Evolutionary conservation across 2,888 invertebrate species (phyloP).

Genomic region (Calliphora vomitoria): DNA sequence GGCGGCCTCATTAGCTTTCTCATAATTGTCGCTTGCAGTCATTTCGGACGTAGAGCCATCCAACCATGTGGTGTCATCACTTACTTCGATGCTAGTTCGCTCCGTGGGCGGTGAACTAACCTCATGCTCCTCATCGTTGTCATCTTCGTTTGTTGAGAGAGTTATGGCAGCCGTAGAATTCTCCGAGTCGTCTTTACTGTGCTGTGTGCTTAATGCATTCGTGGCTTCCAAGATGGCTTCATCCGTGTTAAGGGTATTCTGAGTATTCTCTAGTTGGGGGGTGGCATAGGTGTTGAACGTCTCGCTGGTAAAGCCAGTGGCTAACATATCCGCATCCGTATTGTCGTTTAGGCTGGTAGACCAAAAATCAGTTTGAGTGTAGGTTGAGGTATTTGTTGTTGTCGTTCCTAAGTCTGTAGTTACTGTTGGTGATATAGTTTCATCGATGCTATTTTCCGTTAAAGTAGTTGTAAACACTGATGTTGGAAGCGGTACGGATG

Average conservation of each 20-base stretch:
- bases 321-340: constrained; percentile 13
- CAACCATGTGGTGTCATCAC: constrained; percentile 5
- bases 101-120: neutral
- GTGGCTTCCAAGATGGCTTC: constrained; percentile 18
- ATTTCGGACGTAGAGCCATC: neutral
- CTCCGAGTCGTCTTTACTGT: neutral
- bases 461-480: constrained; percentile 50
- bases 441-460: constrained; percentile 53
- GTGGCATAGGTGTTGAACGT: constrained; percentile 28
- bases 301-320: constrained; percentile 14
- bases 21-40: neutral
- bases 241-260: constrained; percentile 10
- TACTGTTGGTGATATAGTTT: constrained; percentile 52
- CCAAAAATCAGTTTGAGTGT: constrained; percentile 55
- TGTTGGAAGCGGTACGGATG: constrained; percentile 73
- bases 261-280: constrained; percentile 42
- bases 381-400: constrained; percentile 68
- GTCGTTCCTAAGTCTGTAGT: constrained; percentile 68
- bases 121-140: neutral
- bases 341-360: constrained; percentile 67
- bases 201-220: constrained; percentile 12
- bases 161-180: neutral
- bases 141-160: neutral
- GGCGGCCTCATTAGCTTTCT: neutral
- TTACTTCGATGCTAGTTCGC: constrained; percentile 9